phyloP scores from a whole-genome alignment of 2,113 vertebrate species.

The Xyrauchen texanus region DNA sequence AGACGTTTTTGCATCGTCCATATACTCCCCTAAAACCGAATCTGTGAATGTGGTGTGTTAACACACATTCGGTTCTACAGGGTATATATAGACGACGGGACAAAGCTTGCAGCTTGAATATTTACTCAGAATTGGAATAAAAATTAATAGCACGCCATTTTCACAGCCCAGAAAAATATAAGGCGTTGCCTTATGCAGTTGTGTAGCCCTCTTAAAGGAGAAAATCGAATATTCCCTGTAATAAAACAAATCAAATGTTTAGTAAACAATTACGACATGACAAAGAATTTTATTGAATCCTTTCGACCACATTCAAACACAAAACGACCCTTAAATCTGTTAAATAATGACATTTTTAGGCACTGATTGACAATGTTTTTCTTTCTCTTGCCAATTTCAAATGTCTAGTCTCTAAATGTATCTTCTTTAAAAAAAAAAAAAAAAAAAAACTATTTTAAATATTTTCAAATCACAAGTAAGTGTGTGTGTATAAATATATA shows the following conservation, averaged over 20 bases:
- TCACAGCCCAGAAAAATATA: not conserved
- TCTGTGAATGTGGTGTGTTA: conserved; percentile 92
- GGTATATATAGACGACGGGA: conserved; percentile 82
- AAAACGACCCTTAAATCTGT: no score
- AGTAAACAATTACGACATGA: not conserved
- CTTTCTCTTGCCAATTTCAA: not conserved
- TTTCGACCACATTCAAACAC: not conserved
- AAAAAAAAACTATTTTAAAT: not conserved
- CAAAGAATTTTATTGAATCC: not conserved
- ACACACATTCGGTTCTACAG: conserved; percentile 93
- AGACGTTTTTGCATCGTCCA: conserved; percentile 99
- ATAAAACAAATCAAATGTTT: not conserved
- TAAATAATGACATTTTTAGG: not conserved
- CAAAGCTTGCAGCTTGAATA: not conserved
- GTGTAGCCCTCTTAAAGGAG: not conserved
- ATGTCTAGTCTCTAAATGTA: no score
- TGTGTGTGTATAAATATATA: not conserved
- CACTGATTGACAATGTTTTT: no score
- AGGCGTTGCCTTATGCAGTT: not conserved
- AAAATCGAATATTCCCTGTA: not conserved
- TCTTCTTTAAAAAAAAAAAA: not conserved
- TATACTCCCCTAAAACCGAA: conserved; percentile 99
- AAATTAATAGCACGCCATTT: no score
- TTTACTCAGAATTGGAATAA: not conserved
- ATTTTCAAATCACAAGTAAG: no score